phyloP scores from a whole-genome alignment of 2,113 vertebrate species.

The Dasypus novemcinctus region DNA sequence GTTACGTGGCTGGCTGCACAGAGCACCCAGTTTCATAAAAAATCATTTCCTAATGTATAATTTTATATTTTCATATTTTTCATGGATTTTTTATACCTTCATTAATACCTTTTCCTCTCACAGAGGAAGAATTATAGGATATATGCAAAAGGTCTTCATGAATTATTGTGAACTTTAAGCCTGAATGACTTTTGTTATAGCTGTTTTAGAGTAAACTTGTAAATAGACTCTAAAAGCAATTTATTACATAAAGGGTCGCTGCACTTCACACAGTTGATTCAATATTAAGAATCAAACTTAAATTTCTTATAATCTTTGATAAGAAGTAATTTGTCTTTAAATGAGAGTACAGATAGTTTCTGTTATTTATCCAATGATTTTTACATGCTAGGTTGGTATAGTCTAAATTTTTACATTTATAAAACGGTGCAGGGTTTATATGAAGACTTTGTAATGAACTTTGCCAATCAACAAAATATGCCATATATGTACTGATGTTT shows the following conservation, averaged over 20 bases:
- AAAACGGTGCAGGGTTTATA: background rate
- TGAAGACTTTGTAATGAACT: background rate
- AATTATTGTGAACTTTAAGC: background rate
- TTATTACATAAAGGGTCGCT: background rate
- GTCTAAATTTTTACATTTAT: background rate
- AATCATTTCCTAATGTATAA: background rate
- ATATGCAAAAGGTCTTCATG: background rate
- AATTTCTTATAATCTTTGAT: background rate
- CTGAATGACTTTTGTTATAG: background rate
- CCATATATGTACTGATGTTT: background rate
- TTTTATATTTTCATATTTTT: background rate
- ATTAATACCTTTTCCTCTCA: background rate
- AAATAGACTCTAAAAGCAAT: background rate
- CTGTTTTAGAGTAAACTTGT: background rate
- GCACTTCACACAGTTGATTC: background rate
- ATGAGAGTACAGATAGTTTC: background rate
- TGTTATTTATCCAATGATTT: background rate
- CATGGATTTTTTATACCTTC: background rate
- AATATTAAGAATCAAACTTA: background rate
- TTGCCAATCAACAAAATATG: background rate
- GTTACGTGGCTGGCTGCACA: background rate
- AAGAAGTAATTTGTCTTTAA: background rate
- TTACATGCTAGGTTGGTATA: background rate
- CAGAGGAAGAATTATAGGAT: background rate
- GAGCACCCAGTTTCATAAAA: background rate